Evolutionary conservation across 2,797 vertebrate genomes (phyloP), one percentile per base, ranked within the genome.

Genomic region (Helarctos malayanus): DNA sequence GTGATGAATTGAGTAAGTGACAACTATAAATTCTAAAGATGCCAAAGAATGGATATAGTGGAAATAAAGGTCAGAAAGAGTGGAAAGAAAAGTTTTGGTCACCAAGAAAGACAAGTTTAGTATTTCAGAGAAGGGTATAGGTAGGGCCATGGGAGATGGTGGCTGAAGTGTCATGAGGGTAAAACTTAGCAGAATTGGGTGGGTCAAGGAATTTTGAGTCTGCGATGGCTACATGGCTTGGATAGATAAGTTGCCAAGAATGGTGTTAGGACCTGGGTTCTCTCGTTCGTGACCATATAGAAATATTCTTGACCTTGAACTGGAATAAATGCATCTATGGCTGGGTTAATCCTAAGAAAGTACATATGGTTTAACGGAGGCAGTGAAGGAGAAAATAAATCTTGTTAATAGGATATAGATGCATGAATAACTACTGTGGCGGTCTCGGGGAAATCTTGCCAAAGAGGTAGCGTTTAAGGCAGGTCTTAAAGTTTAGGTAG

Each of bases 401-500:
- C 32, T 69, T 73, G 69, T 82, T 7, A 76, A 83, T 32, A 49
- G 5, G 75, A 76, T 25, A 89, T 18, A 61, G 25, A 56, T 68
- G 8, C 25, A 23, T 38, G 32, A 68, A 18, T 45, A 81, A 41
- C 52, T 83, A 73, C 25, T 35, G 11, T 63, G 11, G 5, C 38
- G 29, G 7, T 52, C 47, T 87, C 32, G 3, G 2, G 7, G 23
- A 79, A 95, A 32, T 32, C 2, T 49, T 88, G 16, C 41, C 18
- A 87, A 89, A 75, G 35, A 83, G 35, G 27, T 5, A 5, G 41
- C 35, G 57, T 45, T 7, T 63, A 10, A 68, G 14, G 7, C 23
- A 91, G 29, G 5, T 63, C 27, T 81, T 65, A 23, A 96, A 89
- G 57, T 73, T 90, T 76, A 91, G 80, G 12, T 83, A 89, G 54